phyloP scores from a whole-genome alignment of 2,113 vertebrate genomes.

The Coracopsis vasa region DNA sequence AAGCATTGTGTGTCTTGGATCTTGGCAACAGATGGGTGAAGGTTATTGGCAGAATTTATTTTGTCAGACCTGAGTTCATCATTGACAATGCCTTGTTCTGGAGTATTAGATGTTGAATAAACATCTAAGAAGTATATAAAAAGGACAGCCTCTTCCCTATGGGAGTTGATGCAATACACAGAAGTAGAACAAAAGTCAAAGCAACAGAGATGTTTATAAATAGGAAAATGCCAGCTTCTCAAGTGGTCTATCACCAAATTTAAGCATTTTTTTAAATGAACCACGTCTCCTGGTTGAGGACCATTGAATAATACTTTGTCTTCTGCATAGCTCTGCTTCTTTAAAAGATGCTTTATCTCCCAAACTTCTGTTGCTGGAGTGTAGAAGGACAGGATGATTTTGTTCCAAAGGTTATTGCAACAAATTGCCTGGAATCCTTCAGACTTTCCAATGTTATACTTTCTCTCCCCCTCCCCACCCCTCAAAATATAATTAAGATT shows the following conservation, averaged over 20 bases:
- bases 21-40: neutral
- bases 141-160: neutral
- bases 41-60: neutral
- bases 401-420: neutral
- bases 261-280: neutral
- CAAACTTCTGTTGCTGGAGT: neutral
- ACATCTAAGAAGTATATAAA: neutral
- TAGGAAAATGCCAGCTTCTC: neutral
- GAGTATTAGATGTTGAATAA: conserved; percentile 1
- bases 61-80: neutral
- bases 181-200: conserved; percentile 22
- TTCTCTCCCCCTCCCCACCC: neutral
- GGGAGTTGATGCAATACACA: neutral
- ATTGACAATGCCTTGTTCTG: neutral
- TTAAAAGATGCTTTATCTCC: neutral
- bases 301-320: neutral
- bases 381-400: neutral
- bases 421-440: neutral
- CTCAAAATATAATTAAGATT: neutral
- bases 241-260: neutral
- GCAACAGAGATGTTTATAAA: conserved; percentile 3
- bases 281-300: neutral
- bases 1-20: neutral
- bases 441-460: neutral
- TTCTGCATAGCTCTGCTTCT: neutral